Evolutionary conservation across 64 coral and sea anemone species (phyloP).

Genomic region (Actinia tenebrosa): DNA sequence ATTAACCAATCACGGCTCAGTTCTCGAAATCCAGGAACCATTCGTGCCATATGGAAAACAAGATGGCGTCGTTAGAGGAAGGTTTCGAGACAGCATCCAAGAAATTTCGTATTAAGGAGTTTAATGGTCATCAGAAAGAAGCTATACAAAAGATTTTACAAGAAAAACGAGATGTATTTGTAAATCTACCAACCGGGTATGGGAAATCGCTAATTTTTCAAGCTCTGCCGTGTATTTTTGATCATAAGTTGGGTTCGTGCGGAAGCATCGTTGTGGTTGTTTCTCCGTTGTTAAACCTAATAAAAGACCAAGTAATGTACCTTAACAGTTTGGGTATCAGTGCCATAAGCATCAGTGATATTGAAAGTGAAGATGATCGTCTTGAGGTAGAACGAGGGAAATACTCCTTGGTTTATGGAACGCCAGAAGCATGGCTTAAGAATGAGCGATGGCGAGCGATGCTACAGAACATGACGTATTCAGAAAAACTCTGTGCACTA

Average conservation of each 20-base stretch:
- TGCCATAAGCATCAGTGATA: not conserved
- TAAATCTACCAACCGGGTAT: slow-evolving; percentile 20
- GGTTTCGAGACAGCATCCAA: too few species aligned
- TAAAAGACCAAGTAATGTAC: slow-evolving; percentile 22
- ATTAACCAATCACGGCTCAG: too few species aligned
- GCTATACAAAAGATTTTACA: not conserved
- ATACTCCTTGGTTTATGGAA: slow-evolving; percentile 14
- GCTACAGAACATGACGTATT: slow-evolving; percentile 23
- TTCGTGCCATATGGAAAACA: too few species aligned
- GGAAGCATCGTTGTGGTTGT: slow-evolving; percentile 1
- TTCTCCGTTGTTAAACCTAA: not conserved
- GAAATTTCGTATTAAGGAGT: too few species aligned
- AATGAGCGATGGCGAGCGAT: slow-evolving; percentile 17
- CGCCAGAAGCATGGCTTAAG: not conserved
- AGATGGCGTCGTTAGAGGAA: too few species aligned
- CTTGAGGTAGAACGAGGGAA: slow-evolving; percentile 1
- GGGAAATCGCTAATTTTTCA: slow-evolving; percentile 14
- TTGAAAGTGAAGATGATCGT: not conserved
- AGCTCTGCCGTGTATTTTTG: not conserved
- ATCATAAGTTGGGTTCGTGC: not conserved
- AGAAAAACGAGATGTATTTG: slow-evolving; percentile 20
- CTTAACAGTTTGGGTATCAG: not conserved
- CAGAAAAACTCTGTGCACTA: slow-evolving; percentile 49
- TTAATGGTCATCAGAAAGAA: not conserved
- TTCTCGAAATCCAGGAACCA: too few species aligned